Evolutionary conservation across 1,140 invertebrate species (phyloP), one percentile per base, ranked within the genome.

Genomic region (Lepidurus arcticus): DNA sequence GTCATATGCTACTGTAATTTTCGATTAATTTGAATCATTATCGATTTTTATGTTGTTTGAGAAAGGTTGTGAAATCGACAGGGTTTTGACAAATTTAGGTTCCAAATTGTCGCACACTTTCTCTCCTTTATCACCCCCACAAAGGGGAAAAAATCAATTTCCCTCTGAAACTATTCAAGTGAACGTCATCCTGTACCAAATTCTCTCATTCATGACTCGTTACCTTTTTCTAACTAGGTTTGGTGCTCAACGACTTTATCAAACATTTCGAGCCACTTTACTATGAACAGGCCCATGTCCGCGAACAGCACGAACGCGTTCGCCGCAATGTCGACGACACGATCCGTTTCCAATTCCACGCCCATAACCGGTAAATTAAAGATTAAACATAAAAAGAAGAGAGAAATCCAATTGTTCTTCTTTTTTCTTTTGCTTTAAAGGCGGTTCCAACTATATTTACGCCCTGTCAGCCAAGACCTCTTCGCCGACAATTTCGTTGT

Each of bases 401-500:
- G 45, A 74, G 21, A 74, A 4, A 13, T 76, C 16, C 44, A 74
- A 53, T 65, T 42, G 42, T n/a, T 45, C 2, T 47, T 47, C 73
- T 24, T 74, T 45, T 76, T 44, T 80, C 13, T 74, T 47, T 79
- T 75, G 43, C 82, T 80, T 90, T 90, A 0, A 88, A 94, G 93
- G 85, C 87, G 90, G 76, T 95, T 94, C 88, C 91, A 90, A 76
- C 84, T 95, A 82, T 87, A 90, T 78, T 88, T 95, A 82, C 88
- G 88, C 80, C 53, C 53, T 7, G 90, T 90, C 42, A 92, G 95
- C 84, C 86, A 87, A 79, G 89, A 87, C 75, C 87, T 95, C 79
- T 95, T 94, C 85, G 88, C 92, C 76, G 88, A 91, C 42, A 92
- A 93, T 83, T 92, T 91, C 42, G 87, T 91, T 81, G 93, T 96